A percentile compares a stretch with the other conserved stretches of the same genome.
Conservation (phyloP, 37 sponge, comb jelly and placozoan species). For the Mnemiopsis leidyi region DNA sequence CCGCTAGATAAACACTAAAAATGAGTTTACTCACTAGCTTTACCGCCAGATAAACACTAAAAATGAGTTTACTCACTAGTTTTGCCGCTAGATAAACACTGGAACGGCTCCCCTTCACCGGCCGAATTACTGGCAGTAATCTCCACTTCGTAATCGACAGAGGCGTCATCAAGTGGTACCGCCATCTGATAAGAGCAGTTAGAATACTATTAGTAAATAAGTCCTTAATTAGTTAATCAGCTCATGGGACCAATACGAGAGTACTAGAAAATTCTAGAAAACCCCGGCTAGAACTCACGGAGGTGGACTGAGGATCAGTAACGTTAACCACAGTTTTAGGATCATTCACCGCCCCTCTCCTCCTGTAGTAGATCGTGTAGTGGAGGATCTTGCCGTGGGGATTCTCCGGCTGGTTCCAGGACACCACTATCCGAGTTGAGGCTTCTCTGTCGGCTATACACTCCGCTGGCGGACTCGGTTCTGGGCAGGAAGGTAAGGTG, state of each 20-base stretch:
- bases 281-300: too few relatives aligned
- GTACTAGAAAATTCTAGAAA: too few relatives aligned
- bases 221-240: too few relatives aligned
- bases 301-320: slow-evolving; percentile 17
- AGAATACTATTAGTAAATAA: too few relatives aligned
- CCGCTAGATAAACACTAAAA: too few relatives aligned
- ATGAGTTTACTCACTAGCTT: too few relatives aligned
- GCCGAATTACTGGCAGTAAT: slow-evolving; percentile 37
- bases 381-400: slow-evolving; percentile 21
- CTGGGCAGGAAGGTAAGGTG: slow-evolving; percentile 5
- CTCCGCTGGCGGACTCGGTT: background rate
- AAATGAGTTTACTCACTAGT: too few relatives aligned
- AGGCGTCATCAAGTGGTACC: background rate
- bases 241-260: too few relatives aligned
- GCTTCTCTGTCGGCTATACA: slow-evolving; percentile 18
- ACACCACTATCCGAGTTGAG: background rate
- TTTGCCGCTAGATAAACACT: slow-evolving; percentile 4
- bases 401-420: slow-evolving; percentile 12
- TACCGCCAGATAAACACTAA: too few relatives aligned
- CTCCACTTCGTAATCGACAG: slow-evolving; percentile 12
- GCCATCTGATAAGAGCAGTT: slow-evolving; percentile 1
- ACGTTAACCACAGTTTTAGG: background rate
- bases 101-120: background rate
- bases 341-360: background rate
- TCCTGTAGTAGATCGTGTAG: slow-evolving; percentile 51